These are phyloP conservation scores for Zaprionus bogoriensis DNA, from an alignment of 2,888 invertebrate genomes.

Conservation along the genomic window DNA sequence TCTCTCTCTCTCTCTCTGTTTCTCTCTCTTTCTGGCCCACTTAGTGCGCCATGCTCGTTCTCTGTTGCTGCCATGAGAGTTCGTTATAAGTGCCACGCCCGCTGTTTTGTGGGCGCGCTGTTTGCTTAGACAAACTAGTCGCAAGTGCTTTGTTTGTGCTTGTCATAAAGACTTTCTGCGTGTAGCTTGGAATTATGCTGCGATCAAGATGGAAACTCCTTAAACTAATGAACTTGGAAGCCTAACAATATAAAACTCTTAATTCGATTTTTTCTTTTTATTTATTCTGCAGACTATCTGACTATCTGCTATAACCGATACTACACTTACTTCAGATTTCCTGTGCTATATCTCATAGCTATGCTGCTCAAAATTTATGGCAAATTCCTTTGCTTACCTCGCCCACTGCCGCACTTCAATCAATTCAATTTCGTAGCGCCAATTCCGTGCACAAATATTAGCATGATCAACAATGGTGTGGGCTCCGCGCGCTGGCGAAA, in stretches of 20 bases:
- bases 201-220: no score
- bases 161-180: background rate
- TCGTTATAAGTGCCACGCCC: constrained; percentile 26
- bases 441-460: background rate
- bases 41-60: no score
- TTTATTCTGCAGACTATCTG: no score
- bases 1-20: background rate
- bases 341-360: no score
- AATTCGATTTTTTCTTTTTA: no score
- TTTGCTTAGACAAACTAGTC: constrained; percentile 18
- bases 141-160: background rate
- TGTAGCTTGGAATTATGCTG: background rate
- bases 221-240: no score
- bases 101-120: constrained; percentile 13
- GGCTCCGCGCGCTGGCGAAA: constrained; percentile 30
- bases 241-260: no score
- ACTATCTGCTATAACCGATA: no score
- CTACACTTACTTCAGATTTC: no score
- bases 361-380: no score
- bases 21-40: background rate
- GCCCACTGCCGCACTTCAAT: constrained; percentile 29
- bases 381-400: background rate
- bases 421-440: constrained; percentile 26
- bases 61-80: constrained; percentile 37
- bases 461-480: constrained; percentile 22